Conservation (phyloP, 2,113 vertebrate genomes). For the Riparia riparia region DNA sequence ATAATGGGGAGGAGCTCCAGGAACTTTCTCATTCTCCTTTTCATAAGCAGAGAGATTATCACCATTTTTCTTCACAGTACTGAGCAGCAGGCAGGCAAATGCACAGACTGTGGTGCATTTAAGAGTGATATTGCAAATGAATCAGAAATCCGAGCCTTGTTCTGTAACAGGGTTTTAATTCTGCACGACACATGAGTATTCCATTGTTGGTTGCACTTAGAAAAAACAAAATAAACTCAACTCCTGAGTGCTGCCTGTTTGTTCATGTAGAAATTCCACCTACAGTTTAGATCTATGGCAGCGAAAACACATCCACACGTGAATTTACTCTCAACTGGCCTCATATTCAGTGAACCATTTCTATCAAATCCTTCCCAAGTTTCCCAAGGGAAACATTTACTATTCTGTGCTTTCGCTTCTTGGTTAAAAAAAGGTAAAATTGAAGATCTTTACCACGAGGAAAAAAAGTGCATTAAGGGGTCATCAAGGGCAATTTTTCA, state of each 20-base stretch:
- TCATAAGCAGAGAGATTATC: conserved; percentile 28
- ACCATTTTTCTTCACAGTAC: conserved; percentile 6
- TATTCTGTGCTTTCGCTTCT: not conserved
- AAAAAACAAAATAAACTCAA: not conserved
- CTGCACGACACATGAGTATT: not conserved
- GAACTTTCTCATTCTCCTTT: conserved; percentile 27
- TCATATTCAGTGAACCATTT: not conserved
- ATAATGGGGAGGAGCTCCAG: conserved; percentile 25
- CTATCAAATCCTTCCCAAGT: not conserved
- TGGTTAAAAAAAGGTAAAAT: not conserved
- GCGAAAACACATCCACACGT: not conserved
- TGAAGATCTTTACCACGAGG: not conserved
- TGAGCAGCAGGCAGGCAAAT: conserved; percentile 13
- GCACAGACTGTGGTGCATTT: not conserved
- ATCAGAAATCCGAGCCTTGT: not conserved
- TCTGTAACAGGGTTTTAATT: not conserved
- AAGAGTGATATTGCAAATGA: not conserved
- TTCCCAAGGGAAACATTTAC: not conserved
- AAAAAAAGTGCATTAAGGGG: not conserved
- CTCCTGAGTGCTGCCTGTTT: not conserved
- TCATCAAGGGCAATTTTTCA: not conserved
- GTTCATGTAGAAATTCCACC: not conserved
- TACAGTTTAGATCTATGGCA: not conserved
- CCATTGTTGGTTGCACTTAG: not conserved
- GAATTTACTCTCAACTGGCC: not conserved